phyloP scores from a whole-genome alignment of 1,140 invertebrate species.

The Heliconius nattereri region DNA sequence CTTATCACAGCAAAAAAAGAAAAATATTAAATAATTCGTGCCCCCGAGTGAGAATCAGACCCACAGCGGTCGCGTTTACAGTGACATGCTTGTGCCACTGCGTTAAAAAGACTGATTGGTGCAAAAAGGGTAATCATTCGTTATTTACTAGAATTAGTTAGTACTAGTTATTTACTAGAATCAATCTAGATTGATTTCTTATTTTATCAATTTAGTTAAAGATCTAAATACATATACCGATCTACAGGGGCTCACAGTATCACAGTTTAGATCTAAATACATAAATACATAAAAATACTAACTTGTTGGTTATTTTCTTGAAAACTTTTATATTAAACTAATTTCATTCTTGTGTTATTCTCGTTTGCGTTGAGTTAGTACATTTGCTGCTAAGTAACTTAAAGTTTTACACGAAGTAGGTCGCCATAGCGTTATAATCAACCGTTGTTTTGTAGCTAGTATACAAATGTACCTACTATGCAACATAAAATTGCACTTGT shows the following conservation, averaged over 20 bases:
- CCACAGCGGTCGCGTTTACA: too few relatives aligned
- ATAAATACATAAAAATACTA: background rate
- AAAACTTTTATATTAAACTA: slow-evolving; percentile 8
- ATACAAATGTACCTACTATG: background rate
- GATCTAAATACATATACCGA: background rate
- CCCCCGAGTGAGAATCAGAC: too few relatives aligned
- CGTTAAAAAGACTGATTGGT: too few relatives aligned
- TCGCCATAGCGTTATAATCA: slow-evolving; percentile 12
- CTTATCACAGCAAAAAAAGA: too few relatives aligned
- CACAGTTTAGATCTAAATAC: background rate
- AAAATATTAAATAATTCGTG: too few relatives aligned
- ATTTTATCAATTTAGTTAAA: background rate
- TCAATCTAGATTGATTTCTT: background rate
- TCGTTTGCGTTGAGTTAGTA: slow-evolving; percentile 22
- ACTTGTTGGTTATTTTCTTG: background rate
- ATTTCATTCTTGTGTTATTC: slow-evolving; percentile 9
- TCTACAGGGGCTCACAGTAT: background rate
- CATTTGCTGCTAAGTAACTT: slow-evolving; percentile 30
- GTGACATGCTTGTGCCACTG: too few relatives aligned
- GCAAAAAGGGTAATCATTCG: too few relatives aligned
- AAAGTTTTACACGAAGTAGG: slow-evolving; percentile 26
- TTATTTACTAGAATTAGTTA: too few relatives aligned
- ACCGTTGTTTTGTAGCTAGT: background rate
- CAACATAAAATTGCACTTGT: background rate
- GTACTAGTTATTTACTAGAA: too few relatives aligned